Base-by-base conservation (phyloP, 2,113 vertebrate genomes). In the Chlamydotis undulata region DNA sequence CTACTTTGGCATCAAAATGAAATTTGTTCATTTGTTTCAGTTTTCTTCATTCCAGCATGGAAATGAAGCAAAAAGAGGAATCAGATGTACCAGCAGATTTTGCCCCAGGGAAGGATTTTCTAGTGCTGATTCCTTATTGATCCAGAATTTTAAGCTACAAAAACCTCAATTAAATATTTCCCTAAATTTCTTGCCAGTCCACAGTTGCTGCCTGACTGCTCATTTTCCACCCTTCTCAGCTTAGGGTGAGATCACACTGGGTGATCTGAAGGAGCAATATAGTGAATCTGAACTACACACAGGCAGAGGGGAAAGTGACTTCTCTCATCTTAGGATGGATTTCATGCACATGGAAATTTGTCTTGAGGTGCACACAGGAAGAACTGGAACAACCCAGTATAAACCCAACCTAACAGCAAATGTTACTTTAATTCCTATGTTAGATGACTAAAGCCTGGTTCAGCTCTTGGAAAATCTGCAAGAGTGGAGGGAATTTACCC, bases 11-110 rank as follows among this genome's bases (percentile, higher is more conserved):
- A 95, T 81, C 60, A 84, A 79, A 94, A 79, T 57, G 19, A 90
- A 75, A 83, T 78, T 92, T 71, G 74, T 93, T 97, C 80, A 55
- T 97, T 96, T 94, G 64, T 96, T 95, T 92, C 77, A 33, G 10
- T 83, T 94, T 94, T 87, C 45, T 88, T 93, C 85, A 81, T 91
- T 96, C 47, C 79, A 94, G 64, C 49, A 94, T 79, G 47, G 63
- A 85, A 94, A 76, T 43, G 63, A 91, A 94, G 55, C 22, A 90
- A 86, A 91, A 90, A 69, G 35, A 86, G 39, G n/a, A 73, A 85
- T 95, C 91, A 93, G 84, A 93, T 88, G 90, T 94, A 90, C 78
- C 55, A 74, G 47, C 84, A 95, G 84, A 94, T 96, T 96, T 94
- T 94, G 75, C 78, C 76, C 83, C 75, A 90, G 52, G 49, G 82